These are phyloP conservation scores for Cherax quadricarinatus DNA, from an alignment of 1,140 invertebrate genomes.

Conservation along the genomic window DNA sequence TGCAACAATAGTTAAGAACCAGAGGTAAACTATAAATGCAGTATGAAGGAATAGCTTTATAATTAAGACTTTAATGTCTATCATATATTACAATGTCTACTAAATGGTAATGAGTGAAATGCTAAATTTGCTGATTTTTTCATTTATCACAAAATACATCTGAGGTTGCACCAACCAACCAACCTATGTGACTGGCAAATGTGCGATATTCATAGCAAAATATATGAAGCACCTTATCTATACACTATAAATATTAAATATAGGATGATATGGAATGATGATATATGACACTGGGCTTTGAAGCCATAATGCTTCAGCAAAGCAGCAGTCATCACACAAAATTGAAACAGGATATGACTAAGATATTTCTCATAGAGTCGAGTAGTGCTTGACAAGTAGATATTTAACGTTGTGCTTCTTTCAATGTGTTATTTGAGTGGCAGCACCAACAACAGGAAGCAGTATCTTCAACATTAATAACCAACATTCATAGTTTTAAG, in stretches of 20 bases:
- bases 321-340: background rate
- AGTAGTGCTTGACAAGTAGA: background rate
- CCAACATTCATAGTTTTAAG: background rate
- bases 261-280: background rate
- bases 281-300: background rate
- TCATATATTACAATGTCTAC: background rate
- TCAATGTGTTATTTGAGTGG: conserved; percentile 7
- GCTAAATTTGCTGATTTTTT: background rate
- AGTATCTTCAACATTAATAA: background rate
- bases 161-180: background rate
- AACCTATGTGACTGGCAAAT: background rate
- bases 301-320: background rate
- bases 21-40: background rate
- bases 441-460: conserved; percentile 18
- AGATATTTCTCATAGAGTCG: background rate
- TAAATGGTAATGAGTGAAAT: background rate
- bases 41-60: background rate
- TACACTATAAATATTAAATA: background rate
- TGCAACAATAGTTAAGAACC: too few species aligned
- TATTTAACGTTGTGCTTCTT: conserved; percentile 8
- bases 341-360: background rate
- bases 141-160: background rate
- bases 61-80: background rate
- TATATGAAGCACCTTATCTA: background rate
- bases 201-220: background rate